A percentile compares a stretch with the other conserved stretches of the same genome.
Evolutionary conservation across 2,113 vertebrate species (phyloP).

Genomic region (Camelus dromedarius): DNA sequence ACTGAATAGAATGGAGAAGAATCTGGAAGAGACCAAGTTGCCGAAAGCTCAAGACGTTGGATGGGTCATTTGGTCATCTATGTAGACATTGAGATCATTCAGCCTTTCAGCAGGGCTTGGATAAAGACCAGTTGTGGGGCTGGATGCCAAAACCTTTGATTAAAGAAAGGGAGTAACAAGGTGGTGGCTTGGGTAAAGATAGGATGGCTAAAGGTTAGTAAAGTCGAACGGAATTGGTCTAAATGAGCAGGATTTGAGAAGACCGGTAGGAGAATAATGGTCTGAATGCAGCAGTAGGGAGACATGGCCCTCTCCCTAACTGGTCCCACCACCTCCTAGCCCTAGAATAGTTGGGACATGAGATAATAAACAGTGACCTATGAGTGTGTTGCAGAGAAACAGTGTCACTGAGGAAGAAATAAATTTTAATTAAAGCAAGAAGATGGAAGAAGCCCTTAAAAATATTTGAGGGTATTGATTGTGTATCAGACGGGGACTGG

Average conservation of each 20-base stretch:
- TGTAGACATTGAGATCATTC: neutral
- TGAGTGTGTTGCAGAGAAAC: neutral
- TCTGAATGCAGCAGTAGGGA: neutral
- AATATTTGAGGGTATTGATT: neutral
- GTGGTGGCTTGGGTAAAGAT: neutral
- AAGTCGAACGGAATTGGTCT: neutral
- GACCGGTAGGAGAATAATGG: neutral
- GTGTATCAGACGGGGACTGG: neutral
- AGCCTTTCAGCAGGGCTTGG: neutral
- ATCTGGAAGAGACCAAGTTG: neutral
- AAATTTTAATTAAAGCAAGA: neutral
- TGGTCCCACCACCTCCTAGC: neutral
- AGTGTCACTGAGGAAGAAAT: neutral
- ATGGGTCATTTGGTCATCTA: neutral
- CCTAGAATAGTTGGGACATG: neutral
- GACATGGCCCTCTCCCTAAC: no score
- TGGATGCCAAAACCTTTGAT: neutral
- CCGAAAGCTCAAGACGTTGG: neutral
- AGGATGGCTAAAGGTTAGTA: neutral
- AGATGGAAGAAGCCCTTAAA: neutral
- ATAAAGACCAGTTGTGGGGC: neutral
- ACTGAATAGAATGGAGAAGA: neutral
- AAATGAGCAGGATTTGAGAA: slow-evolving; percentile 11
- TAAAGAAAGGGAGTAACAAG: neutral
- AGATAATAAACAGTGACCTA: neutral